Conservation (phyloP, 2,797 vertebrate species). For the Galago senegalensis region DNA sequence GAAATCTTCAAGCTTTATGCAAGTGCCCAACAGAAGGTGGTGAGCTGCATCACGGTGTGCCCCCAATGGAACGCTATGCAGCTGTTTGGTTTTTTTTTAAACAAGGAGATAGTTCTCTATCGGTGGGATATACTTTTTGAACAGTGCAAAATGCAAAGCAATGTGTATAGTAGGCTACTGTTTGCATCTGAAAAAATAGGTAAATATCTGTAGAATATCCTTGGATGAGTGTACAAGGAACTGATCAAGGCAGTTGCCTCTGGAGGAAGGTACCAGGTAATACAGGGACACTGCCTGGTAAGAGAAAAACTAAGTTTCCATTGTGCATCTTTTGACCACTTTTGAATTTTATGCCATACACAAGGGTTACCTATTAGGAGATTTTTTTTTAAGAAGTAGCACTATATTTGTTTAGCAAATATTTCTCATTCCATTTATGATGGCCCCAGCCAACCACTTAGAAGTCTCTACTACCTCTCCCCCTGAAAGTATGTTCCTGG, state of each 20-base stretch:
- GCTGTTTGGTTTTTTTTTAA: neutral
- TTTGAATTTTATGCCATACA: neutral
- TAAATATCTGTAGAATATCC: neutral
- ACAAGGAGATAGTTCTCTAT: neutral
- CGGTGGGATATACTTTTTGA: neutral
- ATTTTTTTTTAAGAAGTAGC: neutral
- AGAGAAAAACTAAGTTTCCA: neutral
- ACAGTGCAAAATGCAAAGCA: neutral
- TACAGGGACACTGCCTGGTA: neutral
- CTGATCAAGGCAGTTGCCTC: neutral
- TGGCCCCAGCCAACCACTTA: neutral
- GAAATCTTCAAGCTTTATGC: neutral
- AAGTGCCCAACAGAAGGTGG: neutral
- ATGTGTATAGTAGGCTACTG: neutral
- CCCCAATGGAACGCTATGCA: neutral
- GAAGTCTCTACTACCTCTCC: neutral
- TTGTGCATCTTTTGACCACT: neutral
- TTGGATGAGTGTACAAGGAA: neutral
- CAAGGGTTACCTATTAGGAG: neutral
- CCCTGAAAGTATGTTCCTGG: neutral
- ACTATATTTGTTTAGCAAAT: neutral
- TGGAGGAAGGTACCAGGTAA: neutral
- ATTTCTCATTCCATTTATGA: neutral
- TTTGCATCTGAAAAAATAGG: neutral
- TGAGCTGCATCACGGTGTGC: rapidly evolving